Conservation (phyloP, 1,140 invertebrate genomes). For the Eumaeus atala region DNA sequence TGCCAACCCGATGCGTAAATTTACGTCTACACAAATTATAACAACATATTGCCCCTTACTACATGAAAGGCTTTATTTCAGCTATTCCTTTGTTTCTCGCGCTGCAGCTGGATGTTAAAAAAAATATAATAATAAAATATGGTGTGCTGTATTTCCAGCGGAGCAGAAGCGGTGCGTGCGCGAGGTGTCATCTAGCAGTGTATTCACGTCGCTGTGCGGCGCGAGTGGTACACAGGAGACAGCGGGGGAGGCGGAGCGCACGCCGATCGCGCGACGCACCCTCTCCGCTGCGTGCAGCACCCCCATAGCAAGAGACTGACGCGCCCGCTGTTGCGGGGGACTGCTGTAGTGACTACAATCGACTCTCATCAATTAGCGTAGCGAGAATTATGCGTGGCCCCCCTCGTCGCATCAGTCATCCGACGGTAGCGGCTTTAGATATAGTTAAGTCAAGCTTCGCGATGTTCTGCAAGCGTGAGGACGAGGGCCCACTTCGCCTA, state of each 20-base stretch:
- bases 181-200: conserved; percentile 52
- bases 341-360: conserved; percentile 16
- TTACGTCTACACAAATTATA: no score
- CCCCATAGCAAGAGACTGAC: conserved; percentile 48
- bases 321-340: conserved; percentile 22
- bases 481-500: no score
- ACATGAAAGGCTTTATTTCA: no score
- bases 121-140: background rate
- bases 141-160: conserved; percentile 35
- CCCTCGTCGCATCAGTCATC: no score
- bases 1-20: no score
- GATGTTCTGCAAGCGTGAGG: no score
- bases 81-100: no score
- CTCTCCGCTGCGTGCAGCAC: conserved; percentile 49
- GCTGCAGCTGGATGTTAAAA: no score
- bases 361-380: no score
- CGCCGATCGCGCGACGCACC: conserved; percentile 42
- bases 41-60: no score
- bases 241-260: conserved; percentile 41
- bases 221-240: no score
- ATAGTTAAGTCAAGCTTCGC: no score
- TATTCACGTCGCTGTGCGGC: conserved; percentile 47
- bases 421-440: conserved; percentile 16
- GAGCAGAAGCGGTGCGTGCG: conserved; percentile 59
- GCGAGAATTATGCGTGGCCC: background rate